Base-by-base conservation (phyloP, 2,797 vertebrate species). In the Salarias fasciatus region DNA sequence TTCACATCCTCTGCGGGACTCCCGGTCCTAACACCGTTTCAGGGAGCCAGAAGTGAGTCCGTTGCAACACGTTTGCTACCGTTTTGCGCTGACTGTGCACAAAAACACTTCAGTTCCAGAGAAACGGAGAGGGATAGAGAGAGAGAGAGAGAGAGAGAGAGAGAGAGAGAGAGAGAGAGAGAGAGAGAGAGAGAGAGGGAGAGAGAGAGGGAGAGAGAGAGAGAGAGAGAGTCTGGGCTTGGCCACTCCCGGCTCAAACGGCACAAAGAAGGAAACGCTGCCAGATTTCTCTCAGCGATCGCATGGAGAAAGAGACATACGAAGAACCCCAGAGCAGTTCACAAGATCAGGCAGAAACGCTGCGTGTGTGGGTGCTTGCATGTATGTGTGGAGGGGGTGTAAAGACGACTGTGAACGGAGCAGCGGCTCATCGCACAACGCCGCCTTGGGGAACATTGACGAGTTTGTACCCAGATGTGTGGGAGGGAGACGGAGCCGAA, bases 381-480 rank as follows among this genome's bases (percentile, higher is more conserved):
- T 46, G 58, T 33, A n/a, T 33, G 1, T 35, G 42, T 35, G 37
- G 11, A 13, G 51, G 11, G 38, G 11, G 40, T 38, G 40, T 66
- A 37, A 73, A 75, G n/a, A 61, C 66, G 52, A 55, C 51, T 70
- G 41, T 7, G 13, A 63, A 31, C 53, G 62, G 62, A 78, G 59
- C 69, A 76, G 60, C 47, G 59, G 14, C 54, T 68, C 71, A 80
- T 85, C 74, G 63, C 45, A 52, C 47, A 84, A 80, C 51, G 75
- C 63, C 52, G 81, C 74, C 72, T 8, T 18, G 10, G 42, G 69
- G 80, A 81, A 88, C 86, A 88, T 79, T 85, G 82, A 76, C 15
- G 61, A 37, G 72, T 80, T 86, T 87, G 87, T 89, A 79, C 84
- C 85, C 85, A 89, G 87, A 87, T 90, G 87, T 87, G 85, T 89